Evolutionary conservation across 2,888 invertebrate genomes (phyloP).

Genomic region (Craniophora ligustri): DNA sequence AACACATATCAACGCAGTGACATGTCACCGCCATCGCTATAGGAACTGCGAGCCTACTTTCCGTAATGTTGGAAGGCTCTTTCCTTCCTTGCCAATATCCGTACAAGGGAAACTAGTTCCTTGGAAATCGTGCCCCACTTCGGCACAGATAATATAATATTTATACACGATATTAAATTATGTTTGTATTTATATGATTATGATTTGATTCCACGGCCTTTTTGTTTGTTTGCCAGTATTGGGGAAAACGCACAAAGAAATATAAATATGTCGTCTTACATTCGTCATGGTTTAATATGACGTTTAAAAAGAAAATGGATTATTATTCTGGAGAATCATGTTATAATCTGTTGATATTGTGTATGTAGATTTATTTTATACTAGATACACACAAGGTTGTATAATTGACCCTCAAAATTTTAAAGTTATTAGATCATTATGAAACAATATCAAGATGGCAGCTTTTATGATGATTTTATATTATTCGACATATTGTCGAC

Average conservation of each 20-base stretch:
- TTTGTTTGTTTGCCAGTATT: conserved; percentile 16
- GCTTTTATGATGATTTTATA: too few relatives aligned
- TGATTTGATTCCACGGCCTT: conserved; percentile 26
- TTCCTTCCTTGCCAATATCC: conserved; percentile 59
- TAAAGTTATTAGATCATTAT: too few relatives aligned
- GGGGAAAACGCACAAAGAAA: too few relatives aligned
- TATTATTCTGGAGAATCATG: conserved; percentile 11
- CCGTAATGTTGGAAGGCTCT: conserved; percentile 50
- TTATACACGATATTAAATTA: conserved; percentile 39
- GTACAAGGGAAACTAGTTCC: conserved; percentile 28
- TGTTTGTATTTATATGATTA: conserved; percentile 26
- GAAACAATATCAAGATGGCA: too few relatives aligned
- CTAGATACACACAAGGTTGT: too few relatives aligned
- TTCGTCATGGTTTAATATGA: too few relatives aligned
- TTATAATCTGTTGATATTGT: conserved; percentile 15
- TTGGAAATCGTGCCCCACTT: conserved; percentile 42
- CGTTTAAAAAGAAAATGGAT: not conserved
- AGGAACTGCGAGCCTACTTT: conserved; percentile 49
- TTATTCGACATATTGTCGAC: too few relatives aligned
- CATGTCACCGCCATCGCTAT: conserved; percentile 8
- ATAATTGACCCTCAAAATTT: too few relatives aligned
- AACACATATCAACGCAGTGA: conserved; percentile 45
- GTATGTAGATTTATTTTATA: too few relatives aligned
- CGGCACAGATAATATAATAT: too few relatives aligned
- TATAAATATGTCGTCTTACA: too few relatives aligned